A percentile compares a stretch with the other conserved stretches of the same genome.
phyloP scores from a whole-genome alignment of 2,888 invertebrate species.

The Hanleya hanleyi region DNA sequence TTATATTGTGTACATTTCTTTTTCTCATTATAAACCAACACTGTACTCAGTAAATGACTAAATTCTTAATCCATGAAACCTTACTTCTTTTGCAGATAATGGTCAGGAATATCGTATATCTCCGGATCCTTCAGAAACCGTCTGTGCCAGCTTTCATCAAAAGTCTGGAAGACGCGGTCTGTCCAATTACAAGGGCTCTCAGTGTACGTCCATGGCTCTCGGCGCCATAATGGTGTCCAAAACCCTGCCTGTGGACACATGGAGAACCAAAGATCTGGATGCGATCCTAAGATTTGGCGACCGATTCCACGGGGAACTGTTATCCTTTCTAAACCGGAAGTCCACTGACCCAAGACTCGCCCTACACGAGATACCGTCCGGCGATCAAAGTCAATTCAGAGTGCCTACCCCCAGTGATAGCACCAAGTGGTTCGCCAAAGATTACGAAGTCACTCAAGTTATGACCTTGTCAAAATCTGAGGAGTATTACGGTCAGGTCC shows the following conservation, averaged over 20 bases:
- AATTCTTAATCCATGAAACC: too few relatives aligned
- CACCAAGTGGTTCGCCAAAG: neutral
- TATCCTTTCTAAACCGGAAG: neutral
- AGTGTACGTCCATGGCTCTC: conserved; percentile 11
- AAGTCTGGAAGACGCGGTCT: neutral
- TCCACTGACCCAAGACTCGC: neutral
- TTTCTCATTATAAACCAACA: too few relatives aligned
- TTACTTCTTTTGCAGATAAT: too few relatives aligned
- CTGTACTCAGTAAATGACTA: too few relatives aligned
- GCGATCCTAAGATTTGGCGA: neutral
- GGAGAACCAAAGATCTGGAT: neutral
- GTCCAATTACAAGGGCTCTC: neutral
- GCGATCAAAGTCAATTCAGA: neutral
- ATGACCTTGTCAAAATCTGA: neutral
- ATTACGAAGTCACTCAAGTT: neutral
- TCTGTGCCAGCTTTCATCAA: conserved; percentile 1
- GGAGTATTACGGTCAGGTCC: neutral
- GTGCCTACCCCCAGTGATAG: neutral
- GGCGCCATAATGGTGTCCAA: conserved; percentile 6
- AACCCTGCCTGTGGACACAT: neutral
- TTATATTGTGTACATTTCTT: too few relatives aligned
- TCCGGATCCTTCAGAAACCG: neutral
- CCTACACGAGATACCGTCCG: neutral
- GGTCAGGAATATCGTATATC: too few relatives aligned
- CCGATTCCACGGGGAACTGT: neutral